Evolutionary conservation across 2,888 invertebrate species (phyloP), one percentile per base, ranked within the genome.

Genomic region (Hypsopygia costalis): DNA sequence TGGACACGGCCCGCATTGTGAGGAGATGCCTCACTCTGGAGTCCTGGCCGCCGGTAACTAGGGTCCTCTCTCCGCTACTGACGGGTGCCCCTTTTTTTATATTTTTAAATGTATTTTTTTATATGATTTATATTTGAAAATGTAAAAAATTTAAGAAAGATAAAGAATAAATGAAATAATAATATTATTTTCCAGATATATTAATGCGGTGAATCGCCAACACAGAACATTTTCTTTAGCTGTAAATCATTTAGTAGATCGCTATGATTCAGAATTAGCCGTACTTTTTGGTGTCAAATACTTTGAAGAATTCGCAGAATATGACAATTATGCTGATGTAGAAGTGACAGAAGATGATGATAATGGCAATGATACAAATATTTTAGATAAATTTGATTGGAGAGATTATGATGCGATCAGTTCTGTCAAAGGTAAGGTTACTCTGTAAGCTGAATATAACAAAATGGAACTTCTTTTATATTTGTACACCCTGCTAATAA

Each of bases 201-300:
- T 49, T 10, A 44, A 47, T 32, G 44, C 46, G 8, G 32, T 46
- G 3, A 52, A 50, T 34, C 33, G 40, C 16, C 44, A 47, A 20
- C 39, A 40, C 6, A 40, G 25, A 5, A 44, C 48, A 1, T 52
- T 30, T 35, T 29, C 41, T 3, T 33, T 52, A 1, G 43, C 39
- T n/a, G 38, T 47, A 0, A 52, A 47, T 22, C 46, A 50, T 10
- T 38, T 52, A 4, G 41, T 45, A 16, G 52, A 52, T 33, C 9
- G 40, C 3, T 36, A 36, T 8, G 41, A 49, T 10, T 34, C 44
- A 1, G 52, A 49, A 25, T 25, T 52, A 6, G 16, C 38, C 0
- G 34, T 25, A 7, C 30, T 43, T 6, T 21, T 44, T 8, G 43
- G 44, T 7, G 40, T 41, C 1, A 28, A 31, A 32, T 5, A n/a